Percentiles rank a stretch among this genome's conserved stretches.
Evolutionary conservation across 2,113 vertebrate species (phyloP).

Genomic region (Sorex fumeus): DNA sequence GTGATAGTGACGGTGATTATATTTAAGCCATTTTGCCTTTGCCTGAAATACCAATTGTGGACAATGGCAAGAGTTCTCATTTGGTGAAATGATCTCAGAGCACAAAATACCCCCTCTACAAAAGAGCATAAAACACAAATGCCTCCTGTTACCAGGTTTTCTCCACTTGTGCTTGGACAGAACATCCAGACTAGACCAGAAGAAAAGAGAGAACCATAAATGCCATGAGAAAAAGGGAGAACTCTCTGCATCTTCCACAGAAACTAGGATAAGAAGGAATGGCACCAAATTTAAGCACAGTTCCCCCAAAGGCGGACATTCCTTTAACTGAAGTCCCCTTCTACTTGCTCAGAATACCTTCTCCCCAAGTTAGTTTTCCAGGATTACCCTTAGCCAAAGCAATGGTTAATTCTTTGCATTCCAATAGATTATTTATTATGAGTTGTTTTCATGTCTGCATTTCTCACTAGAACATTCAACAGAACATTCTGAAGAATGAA

Average conservation of each 20-base stretch:
- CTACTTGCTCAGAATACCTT: background rate
- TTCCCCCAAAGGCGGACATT: background rate
- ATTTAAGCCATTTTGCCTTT: constrained; percentile 3
- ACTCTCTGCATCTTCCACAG: background rate
- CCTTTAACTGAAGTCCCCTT: background rate
- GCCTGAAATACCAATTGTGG: background rate
- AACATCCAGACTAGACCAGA: background rate
- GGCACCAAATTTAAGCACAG: background rate
- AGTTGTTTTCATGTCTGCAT: background rate
- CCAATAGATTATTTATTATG: background rate
- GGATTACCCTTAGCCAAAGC: background rate
- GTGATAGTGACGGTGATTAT: too few relatives aligned
- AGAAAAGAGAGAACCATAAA: background rate
- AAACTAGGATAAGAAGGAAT: background rate
- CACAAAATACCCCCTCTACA: background rate
- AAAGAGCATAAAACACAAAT: background rate
- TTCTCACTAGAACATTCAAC: background rate
- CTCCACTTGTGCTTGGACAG: background rate
- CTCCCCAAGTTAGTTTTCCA: background rate
- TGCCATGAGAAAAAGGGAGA: background rate
- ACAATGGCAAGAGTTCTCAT: background rate
- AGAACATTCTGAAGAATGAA: background rate
- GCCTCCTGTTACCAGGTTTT: background rate
- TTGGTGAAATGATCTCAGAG: background rate
- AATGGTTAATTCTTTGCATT: background rate